Percentiles rank a stretch among this genome's conserved stretches.
Evolutionary conservation across 64 coral and sea anemone species (phyloP).

Genomic region (Acropora yongei): DNA sequence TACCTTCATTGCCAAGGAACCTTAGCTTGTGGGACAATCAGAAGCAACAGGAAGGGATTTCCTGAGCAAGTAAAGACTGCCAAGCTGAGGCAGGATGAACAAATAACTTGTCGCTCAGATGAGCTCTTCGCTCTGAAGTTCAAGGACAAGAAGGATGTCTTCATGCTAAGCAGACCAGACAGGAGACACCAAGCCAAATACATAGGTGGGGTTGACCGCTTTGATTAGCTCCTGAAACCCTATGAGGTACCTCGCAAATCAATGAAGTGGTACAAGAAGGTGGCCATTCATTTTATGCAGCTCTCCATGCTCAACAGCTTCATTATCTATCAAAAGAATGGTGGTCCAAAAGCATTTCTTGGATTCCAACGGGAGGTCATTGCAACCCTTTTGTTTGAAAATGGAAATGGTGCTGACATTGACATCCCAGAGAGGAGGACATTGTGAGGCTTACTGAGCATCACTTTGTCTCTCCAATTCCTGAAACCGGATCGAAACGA

Average conservation of each 20-base stretch:
- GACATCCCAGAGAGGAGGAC: too few relatives aligned
- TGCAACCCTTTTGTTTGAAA: neutral
- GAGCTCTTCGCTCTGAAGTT: too few relatives aligned
- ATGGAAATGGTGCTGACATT: too few relatives aligned
- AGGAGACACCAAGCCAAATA: neutral
- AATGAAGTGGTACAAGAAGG: conserved; percentile 19
- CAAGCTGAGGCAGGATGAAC: neutral
- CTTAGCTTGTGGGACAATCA: conserved; percentile 24
- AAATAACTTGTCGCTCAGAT: too few relatives aligned
- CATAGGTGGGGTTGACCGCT: neutral
- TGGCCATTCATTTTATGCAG: neutral
- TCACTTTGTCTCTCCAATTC: too few relatives aligned
- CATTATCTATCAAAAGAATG: conserved; percentile 26
- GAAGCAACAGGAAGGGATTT: too few relatives aligned
- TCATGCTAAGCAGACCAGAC: too few relatives aligned
- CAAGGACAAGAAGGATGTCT: too few relatives aligned
- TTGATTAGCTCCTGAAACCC: conserved; percentile 36
- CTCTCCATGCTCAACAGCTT: too few relatives aligned
- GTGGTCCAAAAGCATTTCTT: conserved; percentile 35
- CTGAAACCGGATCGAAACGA: too few relatives aligned
- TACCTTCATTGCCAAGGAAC: neutral
- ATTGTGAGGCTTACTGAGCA: too few relatives aligned
- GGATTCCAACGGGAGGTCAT: conserved; percentile 22
- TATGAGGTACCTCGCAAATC: conserved; percentile 1
- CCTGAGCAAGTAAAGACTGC: neutral